Conservation (phyloP, 30 jellyfish, hydroid and myxozoan genomes). For the Catostylus mosaicus region DNA sequence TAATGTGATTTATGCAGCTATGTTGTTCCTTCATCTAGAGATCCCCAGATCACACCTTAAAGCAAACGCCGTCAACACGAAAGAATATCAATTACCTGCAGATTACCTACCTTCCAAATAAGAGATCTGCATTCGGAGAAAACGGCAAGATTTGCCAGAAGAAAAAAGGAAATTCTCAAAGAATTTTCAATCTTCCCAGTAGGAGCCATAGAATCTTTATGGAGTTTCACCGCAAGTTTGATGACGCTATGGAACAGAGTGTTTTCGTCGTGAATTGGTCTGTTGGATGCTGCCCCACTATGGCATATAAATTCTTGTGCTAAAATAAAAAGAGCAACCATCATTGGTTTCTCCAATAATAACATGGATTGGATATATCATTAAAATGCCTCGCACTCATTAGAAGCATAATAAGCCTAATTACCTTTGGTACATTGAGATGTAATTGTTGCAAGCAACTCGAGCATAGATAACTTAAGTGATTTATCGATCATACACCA, state of each 20-base stretch:
- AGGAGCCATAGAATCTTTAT: constrained; percentile 61
- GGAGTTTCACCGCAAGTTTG: constrained; percentile 28
- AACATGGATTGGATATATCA: too few species aligned
- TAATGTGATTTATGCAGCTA: too few species aligned
- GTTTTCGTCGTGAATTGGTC: constrained; percentile 22
- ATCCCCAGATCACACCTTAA: too few species aligned
- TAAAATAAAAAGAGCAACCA: too few species aligned
- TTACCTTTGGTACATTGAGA: constrained; percentile 50
- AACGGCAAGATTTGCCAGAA: constrained; percentile 39
- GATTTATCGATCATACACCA: constrained; percentile 60
- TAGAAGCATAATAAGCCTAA: too few species aligned
- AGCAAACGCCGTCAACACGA: too few species aligned
- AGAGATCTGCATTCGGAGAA: constrained; percentile 29
- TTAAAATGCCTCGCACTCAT: too few species aligned
- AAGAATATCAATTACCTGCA: too few species aligned
- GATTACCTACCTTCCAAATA: constrained; percentile 69
- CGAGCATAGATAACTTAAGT: constrained; percentile 17
- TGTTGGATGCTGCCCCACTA: constrained; percentile 5
- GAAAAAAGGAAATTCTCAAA: constrained; percentile 4
- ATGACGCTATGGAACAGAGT: constrained; percentile 36
- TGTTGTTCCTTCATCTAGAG: too few species aligned
- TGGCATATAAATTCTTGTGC: constrained; percentile 44
- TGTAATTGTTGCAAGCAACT: constrained; percentile 32
- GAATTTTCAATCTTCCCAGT: constrained; percentile 52
- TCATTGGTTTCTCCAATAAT: too few species aligned